Percentiles rank a stretch among this genome's conserved stretches.
These are phyloP conservation scores for Pseudopleuronectes americanus DNA, from an alignment of 2,797 vertebrate species.

Conservation along the genomic window DNA sequence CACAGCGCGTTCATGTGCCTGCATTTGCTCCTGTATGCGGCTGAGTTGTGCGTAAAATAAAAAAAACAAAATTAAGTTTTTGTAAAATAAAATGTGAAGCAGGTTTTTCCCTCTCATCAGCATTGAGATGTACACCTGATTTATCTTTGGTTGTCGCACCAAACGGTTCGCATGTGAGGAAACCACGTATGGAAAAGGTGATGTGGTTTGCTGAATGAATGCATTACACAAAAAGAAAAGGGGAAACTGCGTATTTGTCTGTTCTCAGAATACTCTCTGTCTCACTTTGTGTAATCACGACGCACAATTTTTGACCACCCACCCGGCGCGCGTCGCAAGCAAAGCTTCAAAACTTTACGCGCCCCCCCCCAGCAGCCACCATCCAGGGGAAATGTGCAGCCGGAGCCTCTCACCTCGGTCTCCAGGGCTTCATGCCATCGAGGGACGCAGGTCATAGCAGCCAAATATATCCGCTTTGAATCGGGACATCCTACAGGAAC, in stretches of 20 bases:
- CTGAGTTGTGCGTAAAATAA: conserved; percentile 7
- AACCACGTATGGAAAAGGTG: background rate
- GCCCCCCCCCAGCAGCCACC: conserved; percentile 21
- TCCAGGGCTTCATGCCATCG: conserved; percentile 46
- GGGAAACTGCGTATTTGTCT: background rate
- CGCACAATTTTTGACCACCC: conserved; percentile 32
- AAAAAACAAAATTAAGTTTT: conserved; percentile 9
- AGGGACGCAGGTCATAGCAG: conserved; percentile 56
- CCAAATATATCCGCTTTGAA: conserved; percentile 73
- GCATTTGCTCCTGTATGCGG: background rate
- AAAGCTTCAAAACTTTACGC: conserved; percentile 70
- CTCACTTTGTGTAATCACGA: conserved; percentile 30
- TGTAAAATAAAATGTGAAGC: background rate
- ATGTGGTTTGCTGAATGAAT: background rate
- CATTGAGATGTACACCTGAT: no score
- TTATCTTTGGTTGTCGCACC: background rate
- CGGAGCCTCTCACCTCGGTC: conserved; percentile 65
- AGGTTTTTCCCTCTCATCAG: background rate
- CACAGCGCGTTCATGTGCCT: conserved; percentile 22
- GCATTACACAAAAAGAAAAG: background rate
- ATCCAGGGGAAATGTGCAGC: conserved; percentile 7
- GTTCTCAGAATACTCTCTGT: conserved; percentile 13
- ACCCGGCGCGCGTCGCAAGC: conserved; percentile 45
- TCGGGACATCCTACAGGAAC: conserved; percentile 71
- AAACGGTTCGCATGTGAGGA: background rate